A percentile compares a stretch with the other conserved stretches of the same genome.
Evolutionary conservation across 1,140 invertebrate species (phyloP).

Genomic region (Xylocopa sonorina): DNA sequence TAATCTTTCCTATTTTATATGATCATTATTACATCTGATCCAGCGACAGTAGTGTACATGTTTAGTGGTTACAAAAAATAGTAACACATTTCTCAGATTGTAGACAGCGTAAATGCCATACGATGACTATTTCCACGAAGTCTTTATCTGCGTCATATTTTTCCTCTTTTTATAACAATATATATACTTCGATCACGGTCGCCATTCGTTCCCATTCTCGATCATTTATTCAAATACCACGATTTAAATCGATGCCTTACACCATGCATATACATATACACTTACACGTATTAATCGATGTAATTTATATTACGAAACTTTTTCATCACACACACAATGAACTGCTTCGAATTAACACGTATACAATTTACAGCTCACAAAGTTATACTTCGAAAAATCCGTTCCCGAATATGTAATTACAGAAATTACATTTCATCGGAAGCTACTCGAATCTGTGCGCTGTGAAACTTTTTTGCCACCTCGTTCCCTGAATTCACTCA

Average conservation of each 20-base stretch:
- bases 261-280: no score
- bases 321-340: no score
- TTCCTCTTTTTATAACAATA: not conserved
- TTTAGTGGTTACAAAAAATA: not conserved
- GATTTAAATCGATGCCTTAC: not conserved
- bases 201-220: not conserved
- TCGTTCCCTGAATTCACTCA: not conserved
- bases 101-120: not conserved
- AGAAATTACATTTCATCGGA: no score
- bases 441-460: no score
- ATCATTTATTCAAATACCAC: not conserved
- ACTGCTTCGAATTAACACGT: no score
- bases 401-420: no score
- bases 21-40: constrained; percentile 1
- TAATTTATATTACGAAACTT: no score
- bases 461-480: not conserved
- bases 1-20: not conserved
- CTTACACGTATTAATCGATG: no score
- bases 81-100: not conserved
- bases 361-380: no score
- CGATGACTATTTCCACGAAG: constrained; percentile 21
- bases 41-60: not conserved
- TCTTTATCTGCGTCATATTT: constrained; percentile 1
- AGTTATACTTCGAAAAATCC: no score
- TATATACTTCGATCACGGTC: no score